Evolutionary conservation across 1,140 invertebrate genomes (phyloP).

Genomic region (Trichogramma pretiosum): DNA sequence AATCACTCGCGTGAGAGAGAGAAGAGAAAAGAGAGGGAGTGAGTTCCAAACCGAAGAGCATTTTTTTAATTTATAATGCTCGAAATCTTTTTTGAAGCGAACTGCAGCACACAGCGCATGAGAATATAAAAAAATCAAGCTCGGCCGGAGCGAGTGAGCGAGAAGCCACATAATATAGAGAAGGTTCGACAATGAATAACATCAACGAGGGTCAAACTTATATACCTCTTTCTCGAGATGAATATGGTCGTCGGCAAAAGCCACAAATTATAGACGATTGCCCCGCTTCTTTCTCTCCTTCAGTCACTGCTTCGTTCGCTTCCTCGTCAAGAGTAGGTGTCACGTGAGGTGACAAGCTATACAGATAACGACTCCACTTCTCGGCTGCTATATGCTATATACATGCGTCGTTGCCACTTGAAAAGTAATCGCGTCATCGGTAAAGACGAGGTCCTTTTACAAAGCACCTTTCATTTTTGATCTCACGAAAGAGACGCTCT

Average conservation of each 20-base stretch:
- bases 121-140: slow-evolving; percentile 7
- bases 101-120: slow-evolving; percentile 2
- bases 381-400: too few relatives aligned
- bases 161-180: slow-evolving; percentile 22
- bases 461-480: slow-evolving; percentile 9
- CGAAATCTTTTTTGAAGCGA: slow-evolving; percentile 7
- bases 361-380: slow-evolving; percentile 8
- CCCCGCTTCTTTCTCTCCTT: slow-evolving; percentile 19
- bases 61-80: slow-evolving; percentile 17
- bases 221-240: slow-evolving; percentile 13
- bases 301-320: slow-evolving; percentile 1
- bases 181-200: slow-evolving; percentile 32
- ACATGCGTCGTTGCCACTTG: too few relatives aligned
- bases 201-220: slow-evolving; percentile 22
- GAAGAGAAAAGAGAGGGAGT: too few relatives aligned
- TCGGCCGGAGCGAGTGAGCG: slow-evolving; percentile 13
- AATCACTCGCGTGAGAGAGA: too few relatives aligned
- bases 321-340: too few relatives aligned
- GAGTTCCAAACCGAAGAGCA: too few relatives aligned
- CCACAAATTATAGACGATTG: slow-evolving; percentile 40
- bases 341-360: slow-evolving; percentile 31
- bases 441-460: slow-evolving; percentile 11
- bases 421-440: slow-evolving; percentile 16
- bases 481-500: neutral
- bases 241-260: slow-evolving; percentile 26